Base-by-base conservation (phyloP, 2,888 invertebrate genomes). In the Alentia gelatinosa region DNA sequence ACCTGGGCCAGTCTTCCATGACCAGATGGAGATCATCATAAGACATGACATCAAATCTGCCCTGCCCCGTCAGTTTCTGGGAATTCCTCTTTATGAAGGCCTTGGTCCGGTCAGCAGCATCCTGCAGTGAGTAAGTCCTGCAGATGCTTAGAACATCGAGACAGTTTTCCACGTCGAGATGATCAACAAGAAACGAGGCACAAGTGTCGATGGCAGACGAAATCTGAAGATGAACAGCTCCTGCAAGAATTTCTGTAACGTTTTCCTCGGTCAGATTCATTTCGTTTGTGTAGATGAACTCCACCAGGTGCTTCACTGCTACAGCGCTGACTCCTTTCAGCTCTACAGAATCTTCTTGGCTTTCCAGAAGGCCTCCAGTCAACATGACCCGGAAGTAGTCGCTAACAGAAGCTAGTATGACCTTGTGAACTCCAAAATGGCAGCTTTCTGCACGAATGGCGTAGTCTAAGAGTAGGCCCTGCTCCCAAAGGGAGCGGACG, bases 331-430 rank as follows among this genome's bases (percentile, higher is more conserved):
- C 86, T 4, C 86, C 86, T 86, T 86, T 86, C n/a, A 86, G 33
- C 5, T 86, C 3, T 9, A 86, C 86, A 47, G 15, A 47, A 30
- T 50, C 50, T 33, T 42, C 33, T 47, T 86, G 47, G 47, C 86
- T 86, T 19, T 86, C 86, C 30, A 47, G 26, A 1, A 86, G 42
- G 30, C 35, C 47, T 30, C 86, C 86, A 47, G 42, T 86, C 26
- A 86, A 47, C 86, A 86, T 86, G 47, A 86, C 86, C 86, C 47
- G 19, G 50, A 86, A 86, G 86, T 42, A 86, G 26, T 86, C 86
- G 30, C 86, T 86, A 9, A 86, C 50, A 15, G 86, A 26, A 15
- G 86, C 86, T 4, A 86, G 47, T 19, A 50, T 50, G 42, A 86
- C 42, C 26, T 86, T 86, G 42, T 86, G 86, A n/a, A 50, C 50